These are phyloP conservation scores for Epinephelus malabaricus DNA, from an alignment of 2,797 vertebrate genomes.

Conservation along the genomic window DNA sequence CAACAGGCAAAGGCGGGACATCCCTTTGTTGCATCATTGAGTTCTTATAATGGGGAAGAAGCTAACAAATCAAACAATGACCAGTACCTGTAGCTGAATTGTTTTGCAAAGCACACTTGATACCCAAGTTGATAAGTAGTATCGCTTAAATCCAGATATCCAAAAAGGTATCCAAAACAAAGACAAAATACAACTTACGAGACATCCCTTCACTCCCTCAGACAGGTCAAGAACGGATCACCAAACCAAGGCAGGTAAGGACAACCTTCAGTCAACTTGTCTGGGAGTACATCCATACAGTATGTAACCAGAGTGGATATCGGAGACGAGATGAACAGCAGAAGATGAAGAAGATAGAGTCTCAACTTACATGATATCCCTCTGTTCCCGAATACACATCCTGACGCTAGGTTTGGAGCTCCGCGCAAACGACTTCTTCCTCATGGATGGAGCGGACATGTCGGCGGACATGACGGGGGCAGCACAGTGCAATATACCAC, in stretches of 20 bases:
- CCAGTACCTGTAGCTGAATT: background rate
- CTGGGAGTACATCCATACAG: background rate
- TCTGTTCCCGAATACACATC: constrained; percentile 80
- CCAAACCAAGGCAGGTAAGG: background rate
- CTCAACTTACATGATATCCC: constrained; percentile 78
- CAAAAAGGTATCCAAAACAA: background rate
- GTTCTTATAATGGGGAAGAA: background rate
- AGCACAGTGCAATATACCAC: constrained; percentile 53
- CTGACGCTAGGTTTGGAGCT: constrained; percentile 64
- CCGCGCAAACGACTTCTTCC: constrained; percentile 71
- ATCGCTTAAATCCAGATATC: background rate
- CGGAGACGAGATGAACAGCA: background rate
- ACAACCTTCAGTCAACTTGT: background rate
- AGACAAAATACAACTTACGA: background rate
- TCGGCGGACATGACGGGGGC: constrained; percentile 61
- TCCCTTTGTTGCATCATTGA: background rate
- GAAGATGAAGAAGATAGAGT: background rate
- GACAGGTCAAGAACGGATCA: background rate
- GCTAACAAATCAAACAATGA: constrained; percentile 6
- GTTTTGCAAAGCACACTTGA: background rate
- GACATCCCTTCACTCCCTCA: background rate
- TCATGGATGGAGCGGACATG: constrained; percentile 81
- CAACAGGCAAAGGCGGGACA: background rate
- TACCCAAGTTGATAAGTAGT: background rate
- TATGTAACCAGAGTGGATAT: background rate